Evolutionary conservation across 2,888 invertebrate species (phyloP).

Genomic region (Omphaloscelis lunosa): DNA sequence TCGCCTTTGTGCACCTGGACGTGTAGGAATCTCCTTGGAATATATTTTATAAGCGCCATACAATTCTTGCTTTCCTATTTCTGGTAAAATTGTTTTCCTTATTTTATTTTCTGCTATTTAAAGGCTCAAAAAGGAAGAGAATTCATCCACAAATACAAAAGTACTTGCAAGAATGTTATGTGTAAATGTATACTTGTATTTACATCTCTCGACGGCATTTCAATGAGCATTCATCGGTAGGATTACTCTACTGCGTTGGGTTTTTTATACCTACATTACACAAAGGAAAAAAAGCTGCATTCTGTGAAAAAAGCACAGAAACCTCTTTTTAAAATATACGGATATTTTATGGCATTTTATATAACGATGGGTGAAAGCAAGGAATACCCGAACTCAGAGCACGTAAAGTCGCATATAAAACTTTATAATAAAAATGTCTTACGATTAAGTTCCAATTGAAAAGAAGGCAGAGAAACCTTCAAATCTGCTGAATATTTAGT

Average conservation of each 20-base stretch:
- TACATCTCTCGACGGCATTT: background rate
- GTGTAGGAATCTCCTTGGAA: constrained; percentile 47
- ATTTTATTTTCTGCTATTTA: background rate
- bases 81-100: background rate
- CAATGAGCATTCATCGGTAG: constrained; percentile 25
- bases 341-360: background rate
- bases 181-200: too few species aligned
- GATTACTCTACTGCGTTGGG: background rate
- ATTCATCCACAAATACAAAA: background rate
- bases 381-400: background rate
- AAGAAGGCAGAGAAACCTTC: background rate
- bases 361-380: background rate
- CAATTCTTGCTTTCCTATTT: background rate
- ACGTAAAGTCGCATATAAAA: background rate
- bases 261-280: constrained; percentile 1
- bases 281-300: constrained; percentile 8
- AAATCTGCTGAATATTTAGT: constrained; percentile 20
- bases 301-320: background rate
- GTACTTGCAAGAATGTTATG: too few species aligned
- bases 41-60: background rate
- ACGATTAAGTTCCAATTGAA: background rate
- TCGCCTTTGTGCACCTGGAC: background rate
- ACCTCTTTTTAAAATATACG: background rate
- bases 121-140: background rate
- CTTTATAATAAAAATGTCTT: background rate